These are phyloP conservation scores for Sacculina carcini DNA, from an alignment of 2,888 invertebrate genomes.

Conservation along the genomic window DNA sequence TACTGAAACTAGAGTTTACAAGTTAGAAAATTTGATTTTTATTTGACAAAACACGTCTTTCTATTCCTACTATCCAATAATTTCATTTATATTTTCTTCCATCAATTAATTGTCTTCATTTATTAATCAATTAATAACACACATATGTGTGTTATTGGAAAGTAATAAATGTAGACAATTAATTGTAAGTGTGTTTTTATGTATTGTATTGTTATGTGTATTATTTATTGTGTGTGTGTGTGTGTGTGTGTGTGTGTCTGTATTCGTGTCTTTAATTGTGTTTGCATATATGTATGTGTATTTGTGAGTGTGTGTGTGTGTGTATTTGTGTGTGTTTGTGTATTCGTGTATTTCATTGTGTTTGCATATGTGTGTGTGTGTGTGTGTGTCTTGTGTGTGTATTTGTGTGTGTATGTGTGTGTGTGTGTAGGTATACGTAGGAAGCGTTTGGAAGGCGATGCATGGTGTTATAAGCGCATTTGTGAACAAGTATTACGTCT, in stretches of 20 bases:
- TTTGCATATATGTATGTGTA: not conserved
- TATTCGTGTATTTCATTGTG: not conserved
- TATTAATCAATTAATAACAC: no score
- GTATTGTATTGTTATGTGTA: not conserved
- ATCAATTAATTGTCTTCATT: no score
- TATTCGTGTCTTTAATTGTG: not conserved
- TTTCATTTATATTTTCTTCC: no score
- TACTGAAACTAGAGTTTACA: no score
- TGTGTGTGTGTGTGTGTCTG: not conserved
- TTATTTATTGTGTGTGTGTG: not conserved
- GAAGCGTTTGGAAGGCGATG: not conserved
- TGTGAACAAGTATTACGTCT: not conserved
- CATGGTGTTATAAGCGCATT: slow-evolving; percentile 1
- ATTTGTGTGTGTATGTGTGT: not conserved
- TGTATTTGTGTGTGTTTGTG: not conserved
- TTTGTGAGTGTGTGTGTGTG: not conserved
- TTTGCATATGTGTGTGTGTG: not conserved
- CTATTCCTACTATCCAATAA: no score
- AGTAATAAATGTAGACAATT: no score
- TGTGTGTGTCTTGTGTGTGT: not conserved
- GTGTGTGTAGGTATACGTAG: not conserved
- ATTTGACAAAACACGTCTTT: no score
- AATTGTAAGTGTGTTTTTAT: not conserved
- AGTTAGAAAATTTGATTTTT: no score
- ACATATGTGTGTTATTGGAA: no score